phyloP scores from a whole-genome alignment of 2,888 invertebrate species.

The Chaetogeoica ovagalla region DNA sequence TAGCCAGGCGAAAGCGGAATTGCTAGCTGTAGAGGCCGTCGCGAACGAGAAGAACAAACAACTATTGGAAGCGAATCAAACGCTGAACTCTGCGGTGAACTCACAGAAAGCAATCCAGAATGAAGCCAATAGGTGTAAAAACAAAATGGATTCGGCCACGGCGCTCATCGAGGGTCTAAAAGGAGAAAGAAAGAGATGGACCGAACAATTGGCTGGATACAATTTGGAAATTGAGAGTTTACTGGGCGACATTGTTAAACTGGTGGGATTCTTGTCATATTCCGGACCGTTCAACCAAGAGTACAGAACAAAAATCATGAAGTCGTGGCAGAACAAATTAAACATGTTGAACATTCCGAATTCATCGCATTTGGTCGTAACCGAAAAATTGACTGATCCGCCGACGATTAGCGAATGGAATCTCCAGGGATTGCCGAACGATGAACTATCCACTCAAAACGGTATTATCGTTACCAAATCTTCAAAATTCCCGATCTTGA shows the following conservation, averaged over 20 bases:
- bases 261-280: constrained; percentile 93
- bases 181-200: constrained; percentile 92
- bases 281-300: constrained; percentile 97
- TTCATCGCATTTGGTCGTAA: constrained; percentile 82
- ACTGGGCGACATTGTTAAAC: constrained; percentile 90
- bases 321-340: constrained; percentile 85
- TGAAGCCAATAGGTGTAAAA: constrained; percentile 87
- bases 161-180: constrained; percentile 92
- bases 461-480: constrained; percentile 95
- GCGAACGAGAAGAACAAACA: constrained; percentile 88
- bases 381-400: constrained; percentile 87
- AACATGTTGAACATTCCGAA: constrained; percentile 78
- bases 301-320: constrained; percentile 78
- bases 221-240: constrained; percentile 85
- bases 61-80: constrained; percentile 83
- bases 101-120: constrained; percentile 89
- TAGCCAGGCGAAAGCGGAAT: constrained; percentile 87
- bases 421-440: constrained; percentile 91
- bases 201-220: constrained; percentile 90
- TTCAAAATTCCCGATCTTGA: constrained; percentile 86
- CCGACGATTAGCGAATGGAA: constrained; percentile 89
- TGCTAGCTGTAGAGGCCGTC: constrained; percentile 83
- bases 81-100: constrained; percentile 88
- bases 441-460: constrained; percentile 94
- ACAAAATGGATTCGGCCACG: constrained; percentile 96